phyloP scores from a whole-genome alignment of 2,797 vertebrate genomes.

The Cyclopterus lumpus region DNA sequence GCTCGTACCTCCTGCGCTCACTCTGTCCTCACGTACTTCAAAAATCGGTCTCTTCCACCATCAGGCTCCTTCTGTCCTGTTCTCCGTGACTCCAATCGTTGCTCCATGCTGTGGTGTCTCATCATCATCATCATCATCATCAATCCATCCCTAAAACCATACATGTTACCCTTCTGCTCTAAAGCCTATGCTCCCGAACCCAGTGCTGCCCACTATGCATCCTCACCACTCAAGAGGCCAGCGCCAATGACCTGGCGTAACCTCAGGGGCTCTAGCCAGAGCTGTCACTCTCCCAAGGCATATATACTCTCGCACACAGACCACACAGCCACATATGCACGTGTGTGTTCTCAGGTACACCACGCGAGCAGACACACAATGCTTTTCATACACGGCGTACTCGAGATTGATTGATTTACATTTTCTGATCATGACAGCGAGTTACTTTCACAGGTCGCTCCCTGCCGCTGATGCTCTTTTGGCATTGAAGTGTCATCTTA shows the following conservation, averaged over 20 bases:
- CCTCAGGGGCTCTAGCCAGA: conserved; percentile 63
- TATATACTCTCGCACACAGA: conserved; percentile 30
- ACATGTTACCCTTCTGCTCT: conserved; percentile 42
- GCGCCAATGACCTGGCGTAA: conserved; percentile 61
- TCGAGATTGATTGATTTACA: conserved; percentile 24
- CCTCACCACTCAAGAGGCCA: conserved; percentile 40
- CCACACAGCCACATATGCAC: conserved; percentile 3
- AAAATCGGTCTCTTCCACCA: conserved; percentile 28
- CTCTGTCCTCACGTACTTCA: conserved; percentile 23
- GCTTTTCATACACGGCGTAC: conserved; percentile 10
- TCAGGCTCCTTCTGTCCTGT: conserved; percentile 20
- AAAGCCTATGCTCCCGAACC: conserved; percentile 28
- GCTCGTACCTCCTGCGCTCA: conserved; percentile 41
- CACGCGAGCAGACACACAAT: neutral
- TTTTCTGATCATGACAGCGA: conserved; percentile 1
- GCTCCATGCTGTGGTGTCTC: conserved; percentile 29
- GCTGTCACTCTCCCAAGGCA: conserved; percentile 51
- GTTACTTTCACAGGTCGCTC: conserved; percentile 12
- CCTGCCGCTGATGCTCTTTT: neutral
- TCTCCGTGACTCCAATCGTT: conserved; percentile 21
- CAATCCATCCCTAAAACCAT: conserved; percentile 40
- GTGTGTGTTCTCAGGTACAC: conserved; percentile 3
- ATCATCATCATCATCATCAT: conserved; percentile 13
- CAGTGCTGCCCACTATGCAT: conserved; percentile 23
- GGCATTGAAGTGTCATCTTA: conserved; percentile 13